Evolutionary conservation across 2,113 vertebrate genomes (phyloP).

Genomic region (Catharus bicknelli): DNA sequence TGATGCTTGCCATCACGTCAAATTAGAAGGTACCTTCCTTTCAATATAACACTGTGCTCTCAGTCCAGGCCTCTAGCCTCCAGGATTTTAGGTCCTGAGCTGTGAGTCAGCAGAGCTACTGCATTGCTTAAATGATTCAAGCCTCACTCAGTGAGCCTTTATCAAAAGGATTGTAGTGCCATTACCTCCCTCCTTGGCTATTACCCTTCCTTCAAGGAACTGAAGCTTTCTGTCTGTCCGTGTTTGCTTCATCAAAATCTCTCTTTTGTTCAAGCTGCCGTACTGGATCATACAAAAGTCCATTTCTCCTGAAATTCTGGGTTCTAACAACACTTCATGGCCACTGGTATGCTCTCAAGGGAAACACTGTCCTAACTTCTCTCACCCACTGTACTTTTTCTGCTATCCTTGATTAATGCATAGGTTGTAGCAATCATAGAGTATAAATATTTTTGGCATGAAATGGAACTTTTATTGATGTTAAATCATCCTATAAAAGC

Average conservation of each 20-base stretch:
- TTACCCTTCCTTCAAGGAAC: not conserved
- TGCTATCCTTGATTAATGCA: not conserved
- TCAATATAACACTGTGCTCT: not conserved
- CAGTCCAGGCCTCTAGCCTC: not conserved
- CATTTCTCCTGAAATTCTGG: not conserved
- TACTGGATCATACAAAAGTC: not conserved
- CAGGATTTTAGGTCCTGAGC: conserved; percentile 11
- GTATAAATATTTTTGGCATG: conserved; percentile 24
- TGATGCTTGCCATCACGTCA: not conserved
- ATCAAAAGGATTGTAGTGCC: not conserved
- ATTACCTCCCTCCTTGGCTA: not conserved
- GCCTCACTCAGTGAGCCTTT: not conserved
- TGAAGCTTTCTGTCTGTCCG: not conserved
- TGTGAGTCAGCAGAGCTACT: conserved; percentile 27
- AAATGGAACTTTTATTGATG: conserved; percentile 34
- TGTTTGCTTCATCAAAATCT: not conserved
- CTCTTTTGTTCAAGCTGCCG: not conserved
- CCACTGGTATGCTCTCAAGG: not conserved
- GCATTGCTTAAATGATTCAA: not conserved
- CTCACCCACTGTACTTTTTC: not conserved
- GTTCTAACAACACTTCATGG: not conserved
- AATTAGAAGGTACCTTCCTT: conserved; percentile 36
- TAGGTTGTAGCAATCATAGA: not conserved
- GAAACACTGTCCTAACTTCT: not conserved
- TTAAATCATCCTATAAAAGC: conserved; percentile 28